Evolutionary conservation across 2,113 vertebrate genomes (phyloP).

Genomic region (Caretta caretta): DNA sequence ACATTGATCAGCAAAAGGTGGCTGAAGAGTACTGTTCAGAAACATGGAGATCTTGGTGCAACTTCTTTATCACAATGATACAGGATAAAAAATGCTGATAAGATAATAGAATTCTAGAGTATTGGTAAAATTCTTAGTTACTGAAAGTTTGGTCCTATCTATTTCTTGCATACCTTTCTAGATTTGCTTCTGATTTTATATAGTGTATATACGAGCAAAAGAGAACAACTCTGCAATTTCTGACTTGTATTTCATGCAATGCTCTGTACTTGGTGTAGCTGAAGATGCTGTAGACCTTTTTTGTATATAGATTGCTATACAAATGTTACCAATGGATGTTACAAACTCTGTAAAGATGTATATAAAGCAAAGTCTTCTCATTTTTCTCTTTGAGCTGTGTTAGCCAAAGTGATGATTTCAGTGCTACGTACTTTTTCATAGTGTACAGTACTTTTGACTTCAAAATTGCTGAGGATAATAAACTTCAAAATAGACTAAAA

Average conservation of each 20-base stretch:
- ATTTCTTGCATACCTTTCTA: background rate
- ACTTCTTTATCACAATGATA: slow-evolving; percentile 88
- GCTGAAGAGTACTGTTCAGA: slow-evolving; percentile 86
- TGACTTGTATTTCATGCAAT: slow-evolving; percentile 12
- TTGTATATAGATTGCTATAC: background rate
- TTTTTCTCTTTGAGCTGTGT: slow-evolving; percentile 26
- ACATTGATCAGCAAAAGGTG: slow-evolving; percentile 74
- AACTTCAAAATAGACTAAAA: slow-evolving; percentile 48
- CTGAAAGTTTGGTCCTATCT: background rate
- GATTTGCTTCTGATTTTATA: background rate
- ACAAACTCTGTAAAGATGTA: background rate
- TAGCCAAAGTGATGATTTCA: slow-evolving; percentile 30
- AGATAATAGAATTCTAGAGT: background rate
- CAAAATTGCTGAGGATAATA: slow-evolving; percentile 64
- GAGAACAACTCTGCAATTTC: background rate
- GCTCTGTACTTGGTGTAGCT: background rate
- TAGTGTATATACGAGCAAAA: slow-evolving; percentile 40
- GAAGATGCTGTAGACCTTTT: background rate
- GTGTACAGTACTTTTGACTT: background rate
- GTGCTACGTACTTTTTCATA: slow-evolving; percentile 49
- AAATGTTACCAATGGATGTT: background rate
- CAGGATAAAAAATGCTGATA: slow-evolving; percentile 84
- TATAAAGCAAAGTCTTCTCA: background rate
- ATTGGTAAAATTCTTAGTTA: background rate
- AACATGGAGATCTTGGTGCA: slow-evolving; percentile 85